Evolutionary conservation across 2,113 vertebrate genomes (phyloP).

Genomic region (Anhinga rufa): DNA sequence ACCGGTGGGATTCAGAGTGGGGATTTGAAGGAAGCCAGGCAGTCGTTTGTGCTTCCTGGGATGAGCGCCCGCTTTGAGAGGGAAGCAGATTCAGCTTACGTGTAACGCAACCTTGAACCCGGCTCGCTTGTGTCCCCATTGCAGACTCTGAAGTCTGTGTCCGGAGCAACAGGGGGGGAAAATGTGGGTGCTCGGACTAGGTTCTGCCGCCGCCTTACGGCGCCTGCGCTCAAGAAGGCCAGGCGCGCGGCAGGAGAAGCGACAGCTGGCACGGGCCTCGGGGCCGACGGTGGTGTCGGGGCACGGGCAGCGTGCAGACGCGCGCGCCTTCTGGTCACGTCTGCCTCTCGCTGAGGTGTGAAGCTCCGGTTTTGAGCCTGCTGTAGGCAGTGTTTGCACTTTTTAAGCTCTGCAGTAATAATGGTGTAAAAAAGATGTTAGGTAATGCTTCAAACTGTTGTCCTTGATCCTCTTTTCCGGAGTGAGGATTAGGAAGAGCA

Average conservation of each 20-base stretch:
- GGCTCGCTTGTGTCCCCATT: background rate
- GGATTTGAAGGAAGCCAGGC: background rate
- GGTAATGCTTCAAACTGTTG: background rate
- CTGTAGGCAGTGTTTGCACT: background rate
- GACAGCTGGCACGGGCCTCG: background rate
- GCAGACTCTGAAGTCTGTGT: background rate
- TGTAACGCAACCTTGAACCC: fast-evolving
- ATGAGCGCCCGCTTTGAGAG: fast-evolving
- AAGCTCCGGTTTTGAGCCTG: background rate
- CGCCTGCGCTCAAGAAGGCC: fast-evolving
- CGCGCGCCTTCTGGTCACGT: fast-evolving
- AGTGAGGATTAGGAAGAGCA: background rate
- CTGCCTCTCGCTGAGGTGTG: background rate
- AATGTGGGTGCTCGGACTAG: background rate
- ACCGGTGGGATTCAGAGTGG: background rate
- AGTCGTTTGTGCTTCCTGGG: background rate
- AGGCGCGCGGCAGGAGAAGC: fast-evolving
- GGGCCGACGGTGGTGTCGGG: fast-evolving
- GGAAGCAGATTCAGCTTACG: background rate
- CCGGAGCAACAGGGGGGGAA: background rate
- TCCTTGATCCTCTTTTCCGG: background rate
- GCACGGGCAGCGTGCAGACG: fast-evolving
- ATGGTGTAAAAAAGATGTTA: background rate
- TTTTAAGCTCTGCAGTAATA: background rate
- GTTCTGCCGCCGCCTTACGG: background rate